phyloP scores from a whole-genome alignment of 2,113 vertebrate species.

The Phylloscopus trochilus region DNA sequence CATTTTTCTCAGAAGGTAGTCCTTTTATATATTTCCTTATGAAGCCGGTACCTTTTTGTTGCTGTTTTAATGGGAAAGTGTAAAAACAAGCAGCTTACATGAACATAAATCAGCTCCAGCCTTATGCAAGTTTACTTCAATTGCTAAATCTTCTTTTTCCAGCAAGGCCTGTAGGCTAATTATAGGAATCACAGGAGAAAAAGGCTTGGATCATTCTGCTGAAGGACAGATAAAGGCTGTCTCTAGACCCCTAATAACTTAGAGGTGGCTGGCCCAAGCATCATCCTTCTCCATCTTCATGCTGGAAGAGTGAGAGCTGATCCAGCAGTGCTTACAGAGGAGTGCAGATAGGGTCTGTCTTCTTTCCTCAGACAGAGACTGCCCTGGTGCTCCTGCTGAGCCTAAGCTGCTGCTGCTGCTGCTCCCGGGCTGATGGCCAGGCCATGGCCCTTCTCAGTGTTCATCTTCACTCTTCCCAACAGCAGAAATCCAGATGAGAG shows the following conservation, averaged over 20 bases:
- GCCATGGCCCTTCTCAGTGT: not conserved
- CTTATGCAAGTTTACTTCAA: not conserved
- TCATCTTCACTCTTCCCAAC: not conserved
- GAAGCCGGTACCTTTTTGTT: not conserved
- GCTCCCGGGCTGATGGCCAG: not conserved
- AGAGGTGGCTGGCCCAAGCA: not conserved
- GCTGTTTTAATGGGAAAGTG: not conserved
- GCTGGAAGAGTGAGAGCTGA: not conserved
- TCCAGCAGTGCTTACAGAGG: not conserved
- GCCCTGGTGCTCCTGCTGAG: not conserved
- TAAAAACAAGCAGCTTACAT: not conserved
- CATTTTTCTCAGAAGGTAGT: not conserved
- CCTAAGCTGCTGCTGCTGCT: not conserved
- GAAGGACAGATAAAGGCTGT: not conserved
- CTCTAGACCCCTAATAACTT: not conserved
- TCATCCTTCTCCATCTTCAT: not conserved
- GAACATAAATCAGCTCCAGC: not conserved
- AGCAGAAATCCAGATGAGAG: not conserved
- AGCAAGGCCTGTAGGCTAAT: not conserved
- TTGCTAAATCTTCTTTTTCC: not conserved
- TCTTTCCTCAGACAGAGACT: not conserved
- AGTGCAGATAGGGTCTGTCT: accelerated
- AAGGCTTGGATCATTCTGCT: not conserved
- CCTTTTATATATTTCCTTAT: not conserved
- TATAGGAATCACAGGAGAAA: not conserved